phyloP scores from a whole-genome alignment of 2,888 invertebrate genomes.

The Latheticus oryzae region DNA sequence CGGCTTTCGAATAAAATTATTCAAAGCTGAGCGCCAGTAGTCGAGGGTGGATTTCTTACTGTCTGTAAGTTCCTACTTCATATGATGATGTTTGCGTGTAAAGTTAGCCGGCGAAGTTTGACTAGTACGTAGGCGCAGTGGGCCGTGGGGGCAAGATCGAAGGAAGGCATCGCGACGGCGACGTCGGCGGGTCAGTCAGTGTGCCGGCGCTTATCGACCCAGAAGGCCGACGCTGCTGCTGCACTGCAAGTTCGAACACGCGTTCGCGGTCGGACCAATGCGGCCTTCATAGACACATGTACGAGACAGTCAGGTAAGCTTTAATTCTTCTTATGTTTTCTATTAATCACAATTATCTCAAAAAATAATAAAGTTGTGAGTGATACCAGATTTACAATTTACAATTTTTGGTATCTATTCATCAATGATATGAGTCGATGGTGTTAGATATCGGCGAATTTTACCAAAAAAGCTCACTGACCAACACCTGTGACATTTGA shows the following conservation, averaged over 20 bases:
- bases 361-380: conserved; percentile 1
- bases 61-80: conserved; percentile 40
- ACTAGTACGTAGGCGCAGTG: conserved; percentile 45
- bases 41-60: neutral
- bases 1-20: conserved; percentile 1
- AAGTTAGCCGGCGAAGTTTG: conserved; percentile 49
- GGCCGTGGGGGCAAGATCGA: conserved; percentile 55
- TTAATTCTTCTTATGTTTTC: conserved; percentile 9
- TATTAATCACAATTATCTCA: neutral
- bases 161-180: conserved; percentile 61
- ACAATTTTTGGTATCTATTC: too few species aligned
- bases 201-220: conserved; percentile 61
- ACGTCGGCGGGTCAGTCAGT: conserved; percentile 62
- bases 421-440: too few species aligned
- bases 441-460: too few species aligned
- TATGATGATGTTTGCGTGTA: conserved; percentile 46
- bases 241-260: conserved; percentile 54
- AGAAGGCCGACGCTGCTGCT: conserved; percentile 50
- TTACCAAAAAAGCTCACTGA: too few species aligned
- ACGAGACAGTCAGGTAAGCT: conserved; percentile 59
- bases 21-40: neutral
- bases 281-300: conserved; percentile 64
- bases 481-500: conserved; percentile 25
- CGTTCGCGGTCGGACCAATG: conserved; percentile 60
- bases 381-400: neutral